Evolutionary conservation across 2,888 invertebrate genomes (phyloP).

Genomic region (Coecobrya sp.): DNA sequence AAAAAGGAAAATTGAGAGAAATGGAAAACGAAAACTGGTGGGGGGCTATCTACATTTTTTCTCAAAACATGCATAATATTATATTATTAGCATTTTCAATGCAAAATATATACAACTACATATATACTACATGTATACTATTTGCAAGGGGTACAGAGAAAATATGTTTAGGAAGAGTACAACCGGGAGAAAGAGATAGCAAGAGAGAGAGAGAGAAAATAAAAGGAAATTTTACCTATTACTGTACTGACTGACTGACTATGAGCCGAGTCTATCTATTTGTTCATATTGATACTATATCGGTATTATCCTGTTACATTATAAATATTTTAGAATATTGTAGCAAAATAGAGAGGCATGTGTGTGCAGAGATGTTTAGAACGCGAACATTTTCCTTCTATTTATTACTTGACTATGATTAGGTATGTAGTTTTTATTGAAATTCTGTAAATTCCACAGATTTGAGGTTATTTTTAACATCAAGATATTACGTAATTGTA

Average conservation of each 20-base stretch:
- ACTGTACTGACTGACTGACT: conserved; percentile 12
- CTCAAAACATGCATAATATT: conserved; percentile 30
- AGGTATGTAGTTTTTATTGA: not conserved
- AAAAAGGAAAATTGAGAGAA: conserved; percentile 54
- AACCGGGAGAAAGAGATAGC: not conserved
- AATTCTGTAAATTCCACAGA: not conserved
- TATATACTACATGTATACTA: too few relatives aligned
- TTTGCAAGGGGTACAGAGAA: too few relatives aligned
- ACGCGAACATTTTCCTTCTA: not conserved
- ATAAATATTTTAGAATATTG: too few relatives aligned
- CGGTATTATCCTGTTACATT: too few relatives aligned
- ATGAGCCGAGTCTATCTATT: not conserved
- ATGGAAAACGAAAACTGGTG: conserved; percentile 51
- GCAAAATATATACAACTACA: not conserved
- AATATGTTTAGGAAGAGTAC: not conserved
- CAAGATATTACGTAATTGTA: too few relatives aligned
- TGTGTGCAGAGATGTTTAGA: too few relatives aligned
- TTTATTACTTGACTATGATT: not conserved
- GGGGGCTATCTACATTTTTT: conserved; percentile 49
- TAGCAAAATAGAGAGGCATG: too few relatives aligned
- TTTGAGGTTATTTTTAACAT: not conserved
- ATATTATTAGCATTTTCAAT: not conserved
- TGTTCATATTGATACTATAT: too few relatives aligned
- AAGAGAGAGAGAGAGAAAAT: not conserved
- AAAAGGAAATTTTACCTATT: not conserved